These are phyloP conservation scores for Oceanites oceanicus DNA, from an alignment of 2,113 vertebrate species.

Conservation along the genomic window DNA sequence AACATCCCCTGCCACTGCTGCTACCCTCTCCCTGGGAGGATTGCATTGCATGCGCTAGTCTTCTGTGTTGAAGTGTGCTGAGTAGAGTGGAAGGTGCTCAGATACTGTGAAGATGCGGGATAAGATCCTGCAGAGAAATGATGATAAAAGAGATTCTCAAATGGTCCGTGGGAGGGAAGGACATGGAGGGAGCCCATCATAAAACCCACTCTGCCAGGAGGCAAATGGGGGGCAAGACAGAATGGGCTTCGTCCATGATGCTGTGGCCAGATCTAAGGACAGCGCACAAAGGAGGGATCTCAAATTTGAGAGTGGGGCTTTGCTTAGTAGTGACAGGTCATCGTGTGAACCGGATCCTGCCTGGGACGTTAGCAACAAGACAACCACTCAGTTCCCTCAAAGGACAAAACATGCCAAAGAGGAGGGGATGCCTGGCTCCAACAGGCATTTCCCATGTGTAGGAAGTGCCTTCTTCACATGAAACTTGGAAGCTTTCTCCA, in stretches of 20 bases:
- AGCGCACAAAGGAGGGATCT: not conserved
- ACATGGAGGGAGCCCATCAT: not conserved
- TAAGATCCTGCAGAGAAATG: not conserved
- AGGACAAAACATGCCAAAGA: not conserved
- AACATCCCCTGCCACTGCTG: not conserved
- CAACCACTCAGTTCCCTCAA: not conserved
- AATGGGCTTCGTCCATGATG: rapidly evolving
- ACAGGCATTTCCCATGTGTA: not conserved
- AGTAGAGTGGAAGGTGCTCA: not conserved
- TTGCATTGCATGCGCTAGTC: not conserved
- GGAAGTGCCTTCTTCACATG: not conserved
- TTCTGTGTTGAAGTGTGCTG: not conserved
- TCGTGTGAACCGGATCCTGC: not conserved
- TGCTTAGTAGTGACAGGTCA: not conserved
- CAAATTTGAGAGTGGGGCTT: not conserved
- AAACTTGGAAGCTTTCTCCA: not conserved
- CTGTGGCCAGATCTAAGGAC: not conserved
- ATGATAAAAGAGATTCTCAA: not conserved
- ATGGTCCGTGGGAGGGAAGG: not conserved
- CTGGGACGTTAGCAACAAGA: not conserved
- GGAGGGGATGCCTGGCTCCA: not conserved
- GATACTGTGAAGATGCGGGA: not conserved
- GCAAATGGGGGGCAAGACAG: not conserved
- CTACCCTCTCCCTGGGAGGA: not conserved
- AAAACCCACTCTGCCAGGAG: not conserved